Conservation (phyloP, 2,888 invertebrate species). For the Tenthredo amoena region DNA sequence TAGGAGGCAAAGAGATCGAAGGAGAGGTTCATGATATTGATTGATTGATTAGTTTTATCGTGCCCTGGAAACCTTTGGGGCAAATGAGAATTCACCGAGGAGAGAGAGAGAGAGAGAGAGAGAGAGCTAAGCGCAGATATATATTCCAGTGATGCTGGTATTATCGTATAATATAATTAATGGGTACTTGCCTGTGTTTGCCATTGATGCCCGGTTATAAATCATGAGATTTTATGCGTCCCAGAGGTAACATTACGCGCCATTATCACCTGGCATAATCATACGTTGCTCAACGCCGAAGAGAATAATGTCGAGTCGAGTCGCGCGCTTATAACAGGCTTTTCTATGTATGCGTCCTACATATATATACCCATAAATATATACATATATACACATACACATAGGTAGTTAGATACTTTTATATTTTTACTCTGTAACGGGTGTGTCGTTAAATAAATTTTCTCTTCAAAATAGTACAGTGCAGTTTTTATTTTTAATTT, state of each 20-base stretch:
- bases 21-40: too few relatives aligned
- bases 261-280: conserved; percentile 55
- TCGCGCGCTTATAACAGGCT: not conserved
- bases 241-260: conserved; percentile 53
- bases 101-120: not conserved
- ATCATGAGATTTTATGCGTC: conserved; percentile 56
- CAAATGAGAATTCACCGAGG: too few relatives aligned
- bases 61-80: too few relatives aligned
- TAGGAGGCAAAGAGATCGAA: too few relatives aligned
- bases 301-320: conserved; percentile 15
- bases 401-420: not conserved
- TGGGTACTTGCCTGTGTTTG: conserved; percentile 58
- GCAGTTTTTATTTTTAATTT: not conserved
- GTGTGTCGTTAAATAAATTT: not conserved
- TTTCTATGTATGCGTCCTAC: too few relatives aligned
- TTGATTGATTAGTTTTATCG: too few relatives aligned
- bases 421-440: not conserved
- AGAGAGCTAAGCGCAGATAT: not conserved
- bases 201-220: conserved; percentile 59
- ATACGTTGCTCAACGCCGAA: conserved; percentile 53
- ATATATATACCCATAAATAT: not conserved
- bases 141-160: conserved; percentile 20
- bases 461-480: not conserved
- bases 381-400: not conserved
- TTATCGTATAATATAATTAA: conserved; percentile 59